These are phyloP conservation scores for Autographa pulchrina DNA, from an alignment of 2,888 invertebrate genomes.

Conservation along the genomic window DNA sequence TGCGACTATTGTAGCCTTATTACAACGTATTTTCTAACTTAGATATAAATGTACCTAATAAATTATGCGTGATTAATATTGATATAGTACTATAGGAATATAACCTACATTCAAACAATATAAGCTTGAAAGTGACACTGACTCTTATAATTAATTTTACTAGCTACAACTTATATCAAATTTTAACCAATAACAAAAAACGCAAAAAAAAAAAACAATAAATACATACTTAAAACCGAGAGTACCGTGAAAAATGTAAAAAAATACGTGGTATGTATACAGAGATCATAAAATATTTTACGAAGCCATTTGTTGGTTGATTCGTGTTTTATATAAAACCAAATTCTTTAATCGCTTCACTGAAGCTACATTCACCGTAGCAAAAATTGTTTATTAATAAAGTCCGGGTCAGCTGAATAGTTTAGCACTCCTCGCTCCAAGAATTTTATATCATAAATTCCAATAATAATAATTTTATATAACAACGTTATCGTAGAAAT, in stretches of 20 bases:
- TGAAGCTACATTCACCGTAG: not conserved
- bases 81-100: too few species aligned
- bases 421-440: not conserved
- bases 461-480: not conserved
- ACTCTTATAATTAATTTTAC: too few species aligned
- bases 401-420: not conserved
- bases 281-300: not conserved
- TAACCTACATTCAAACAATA: too few species aligned
- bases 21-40: too few species aligned
- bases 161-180: too few species aligned
- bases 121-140: too few species aligned
- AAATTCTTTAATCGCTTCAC: not conserved
- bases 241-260: not conserved
- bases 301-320: not conserved
- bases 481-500: too few species aligned
- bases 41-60: too few species aligned
- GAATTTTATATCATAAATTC: not conserved
- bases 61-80: too few species aligned
- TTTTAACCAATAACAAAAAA: not conserved
- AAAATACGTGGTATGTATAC: not conserved
- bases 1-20: too few species aligned
- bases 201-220: not conserved
- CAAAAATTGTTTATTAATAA: constrained; percentile 7
- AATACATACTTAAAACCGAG: not conserved
- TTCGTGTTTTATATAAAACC: not conserved